These are phyloP conservation scores for Phasianus colchicus DNA, from an alignment of 2,113 vertebrate genomes.

Conservation along the genomic window DNA sequence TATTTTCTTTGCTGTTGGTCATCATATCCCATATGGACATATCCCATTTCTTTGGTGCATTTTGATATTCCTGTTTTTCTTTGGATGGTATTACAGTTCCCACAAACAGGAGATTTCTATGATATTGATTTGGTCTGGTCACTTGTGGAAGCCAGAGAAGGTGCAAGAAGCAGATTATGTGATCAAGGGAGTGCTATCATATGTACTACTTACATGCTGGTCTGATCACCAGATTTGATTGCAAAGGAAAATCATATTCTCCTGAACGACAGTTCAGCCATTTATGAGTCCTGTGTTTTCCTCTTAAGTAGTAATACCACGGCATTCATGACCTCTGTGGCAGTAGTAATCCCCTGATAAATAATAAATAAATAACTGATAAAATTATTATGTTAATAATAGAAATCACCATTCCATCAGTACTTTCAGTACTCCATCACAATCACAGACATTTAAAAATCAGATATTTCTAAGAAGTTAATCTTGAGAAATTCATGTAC, in stretches of 20 bases:
- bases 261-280: background rate
- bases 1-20: background rate
- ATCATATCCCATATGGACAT: background rate
- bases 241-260: background rate
- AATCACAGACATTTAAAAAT: background rate
- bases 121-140: background rate
- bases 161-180: background rate
- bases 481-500: background rate
- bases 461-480: background rate
- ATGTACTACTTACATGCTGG: background rate
- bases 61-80: background rate
- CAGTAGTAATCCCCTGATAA: background rate
- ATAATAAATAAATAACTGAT: too few species aligned
- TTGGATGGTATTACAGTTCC: background rate
- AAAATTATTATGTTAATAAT: too few species aligned
- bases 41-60: background rate
- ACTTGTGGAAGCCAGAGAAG: background rate
- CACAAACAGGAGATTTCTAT: background rate
- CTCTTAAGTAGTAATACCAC: background rate
- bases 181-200: background rate
- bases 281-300: background rate
- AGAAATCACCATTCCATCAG: background rate
- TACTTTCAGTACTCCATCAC: background rate
- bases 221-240: background rate
- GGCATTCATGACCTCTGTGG: background rate